Evolutionary conservation across 2,888 invertebrate genomes (phyloP), one percentile per base, ranked within the genome.

Genomic region (Heliconius charithonia): DNA sequence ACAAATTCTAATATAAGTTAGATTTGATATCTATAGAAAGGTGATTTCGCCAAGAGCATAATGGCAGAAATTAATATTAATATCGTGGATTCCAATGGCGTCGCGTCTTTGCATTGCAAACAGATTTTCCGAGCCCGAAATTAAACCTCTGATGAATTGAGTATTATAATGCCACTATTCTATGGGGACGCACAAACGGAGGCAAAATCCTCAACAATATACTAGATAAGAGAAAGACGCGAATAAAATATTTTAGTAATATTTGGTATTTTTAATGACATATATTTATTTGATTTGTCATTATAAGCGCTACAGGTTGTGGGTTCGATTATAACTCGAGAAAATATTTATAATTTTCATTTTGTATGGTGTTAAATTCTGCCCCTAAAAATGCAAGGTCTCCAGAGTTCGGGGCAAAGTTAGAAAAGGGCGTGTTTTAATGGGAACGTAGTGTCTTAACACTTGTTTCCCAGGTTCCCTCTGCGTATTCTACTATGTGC

Each of bases 31-130:
- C 41, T 69, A 69, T 45, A 69, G 69, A 69, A 9, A 41, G 25
- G 41, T 69, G 25, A 69, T 4, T 91, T 90, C 9, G 89, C 90
- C 87, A 88, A 87, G 88, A 85, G 88, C 89, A 91, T 91, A 91
- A 92, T 90, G 88, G 87, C 86, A 41, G 25, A 83, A 90, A 92
- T 92, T 90, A 92, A 92, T 91, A 92, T 91, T 92, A 91, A 92
- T 91, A 89, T 86, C 86, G 85, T 82, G 81, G 85, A 87, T 87
- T 88, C 89, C 89, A 91, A 92, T 90, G 87, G 88, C 87, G 89
- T 86, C 85, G 87, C 87, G 84, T 89, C 89, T 91, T 91, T 90
- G 90, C 88, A 91, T 88, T 89, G 89, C 90, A 89, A 90, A 91
- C 89, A 89, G 89, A 90, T 87, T 89, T 85, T 85, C 81, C 80